Base-by-base conservation (phyloP, 2,888 invertebrate species). In the Sphaerophoria taeniata region DNA sequence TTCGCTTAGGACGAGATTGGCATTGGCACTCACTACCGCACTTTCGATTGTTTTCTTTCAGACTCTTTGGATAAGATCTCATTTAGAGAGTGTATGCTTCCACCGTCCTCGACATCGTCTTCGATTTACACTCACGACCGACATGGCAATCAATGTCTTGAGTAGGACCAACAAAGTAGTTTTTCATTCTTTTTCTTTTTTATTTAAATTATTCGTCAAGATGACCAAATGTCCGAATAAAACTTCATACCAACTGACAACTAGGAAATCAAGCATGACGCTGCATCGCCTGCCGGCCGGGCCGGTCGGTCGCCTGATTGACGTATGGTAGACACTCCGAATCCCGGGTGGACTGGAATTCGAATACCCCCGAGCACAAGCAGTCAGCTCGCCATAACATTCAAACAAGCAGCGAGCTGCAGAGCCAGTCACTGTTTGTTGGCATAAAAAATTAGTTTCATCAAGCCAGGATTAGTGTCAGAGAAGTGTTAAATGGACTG, bases 401-500 rank as follows among this genome's bases (percentile, higher is more conserved):
- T 12, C 43, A 9, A 5, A 43, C 9, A 9, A 7, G 39, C 9
- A 39, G 39, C 39, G 43, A 53, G 24, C 31, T 51, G 70, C 76
- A 85, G 72, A 81, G 76, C 76, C 81, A 85, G 85, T 73, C 85
- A 70, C 45, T 81, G 81, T 85, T 85, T 85, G 85, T 85, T 81
- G 85, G 85, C 81, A 85, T 85, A 90, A 91, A 90, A 91, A 92
- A 91, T 91, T 90, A 91, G 91, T 92, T 92, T 92, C 92, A 92
- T 91, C 92, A 90, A 91, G 90, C 89, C 90, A 89, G 92, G 92
- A 92, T 92, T 92, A 92, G 90, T 91, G 92, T 92, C 92, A 91
- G 89, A 91, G 91, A 91, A 90, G 91, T 92, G 92, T 92, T 92
- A 92, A 92, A 92, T 92, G 91, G 92, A 92, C 91, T 92, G 92